phyloP scores from a whole-genome alignment of 2,113 vertebrate genomes.

The Osmerus mordax region DNA sequence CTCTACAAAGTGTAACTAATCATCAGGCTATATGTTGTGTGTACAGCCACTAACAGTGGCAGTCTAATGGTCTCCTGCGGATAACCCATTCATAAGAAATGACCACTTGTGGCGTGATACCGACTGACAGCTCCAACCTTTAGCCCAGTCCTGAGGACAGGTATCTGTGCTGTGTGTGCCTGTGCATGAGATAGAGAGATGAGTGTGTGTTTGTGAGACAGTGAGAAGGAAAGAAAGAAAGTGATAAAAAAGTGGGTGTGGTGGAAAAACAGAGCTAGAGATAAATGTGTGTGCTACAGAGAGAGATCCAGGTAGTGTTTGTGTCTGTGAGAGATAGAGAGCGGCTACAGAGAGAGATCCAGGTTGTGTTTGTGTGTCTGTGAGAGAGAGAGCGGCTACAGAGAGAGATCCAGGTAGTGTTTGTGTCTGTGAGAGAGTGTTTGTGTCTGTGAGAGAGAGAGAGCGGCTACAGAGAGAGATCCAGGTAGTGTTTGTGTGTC shows the following conservation, averaged over 20 bases:
- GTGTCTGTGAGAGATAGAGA: neutral
- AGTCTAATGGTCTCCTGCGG: conserved; percentile 21
- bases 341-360: neutral
- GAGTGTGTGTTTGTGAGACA: neutral
- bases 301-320: neutral
- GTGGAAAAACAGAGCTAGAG: neutral
- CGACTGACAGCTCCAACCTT: neutral
- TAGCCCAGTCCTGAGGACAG: neutral
- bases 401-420: neutral
- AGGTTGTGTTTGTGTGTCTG: neutral
- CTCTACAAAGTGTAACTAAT: no score
- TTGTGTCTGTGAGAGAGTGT: neutral
- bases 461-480: neutral
- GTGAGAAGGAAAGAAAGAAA: neutral
- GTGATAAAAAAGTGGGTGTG: neutral
- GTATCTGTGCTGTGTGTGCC: neutral
- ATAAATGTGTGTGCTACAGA: neutral
- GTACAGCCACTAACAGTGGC: neutral
- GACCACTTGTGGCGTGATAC: neutral
- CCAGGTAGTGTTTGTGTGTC: neutral
- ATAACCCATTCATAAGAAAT: conserved; percentile 32
- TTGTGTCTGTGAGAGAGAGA: no score
- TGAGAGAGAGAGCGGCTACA: neutral
- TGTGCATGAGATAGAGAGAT: neutral
- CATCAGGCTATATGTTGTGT: neutral